A percentile compares a stretch with the other conserved stretches of the same genome.
These are phyloP conservation scores for Pampusana beccarii DNA, from an alignment of 2,113 vertebrate genomes.

Conservation along the genomic window DNA sequence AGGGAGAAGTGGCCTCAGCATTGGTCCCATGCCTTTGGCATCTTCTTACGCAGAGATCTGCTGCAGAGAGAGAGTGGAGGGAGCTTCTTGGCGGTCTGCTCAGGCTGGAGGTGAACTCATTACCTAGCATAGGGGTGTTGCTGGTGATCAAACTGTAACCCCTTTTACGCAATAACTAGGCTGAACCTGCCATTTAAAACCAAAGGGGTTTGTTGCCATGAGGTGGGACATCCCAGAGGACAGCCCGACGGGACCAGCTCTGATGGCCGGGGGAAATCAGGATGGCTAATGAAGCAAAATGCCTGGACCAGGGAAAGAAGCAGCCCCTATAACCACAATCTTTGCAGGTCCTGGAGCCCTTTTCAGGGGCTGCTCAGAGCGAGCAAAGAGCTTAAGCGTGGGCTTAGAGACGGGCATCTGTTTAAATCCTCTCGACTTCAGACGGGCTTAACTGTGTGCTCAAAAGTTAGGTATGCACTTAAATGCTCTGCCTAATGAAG, in stretches of 20 bases:
- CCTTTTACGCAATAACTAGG: rapidly evolving
- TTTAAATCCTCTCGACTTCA: background rate
- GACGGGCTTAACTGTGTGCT: background rate
- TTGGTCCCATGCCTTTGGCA: background rate
- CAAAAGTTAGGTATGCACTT: background rate
- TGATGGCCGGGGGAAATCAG: background rate
- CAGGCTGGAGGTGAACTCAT: background rate
- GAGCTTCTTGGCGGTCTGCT: background rate
- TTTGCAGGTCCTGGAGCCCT: background rate
- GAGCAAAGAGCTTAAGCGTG: background rate
- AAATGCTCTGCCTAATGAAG: background rate
- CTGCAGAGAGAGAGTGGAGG: background rate
- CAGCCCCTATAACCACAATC: rapidly evolving
- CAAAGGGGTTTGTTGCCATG: rapidly evolving
- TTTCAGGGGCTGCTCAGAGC: background rate
- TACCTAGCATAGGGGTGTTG: background rate
- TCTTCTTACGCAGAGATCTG: background rate
- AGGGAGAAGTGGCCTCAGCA: background rate
- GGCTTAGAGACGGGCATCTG: background rate
- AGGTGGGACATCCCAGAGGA: background rate
- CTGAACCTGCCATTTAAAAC: background rate
- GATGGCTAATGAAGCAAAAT: rapidly evolving
- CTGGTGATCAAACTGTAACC: background rate
- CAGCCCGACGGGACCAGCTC: background rate
- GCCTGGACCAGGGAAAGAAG: background rate